These are phyloP conservation scores for Hirundo rustica DNA, from an alignment of 2,797 vertebrate species.

Conservation along the genomic window DNA sequence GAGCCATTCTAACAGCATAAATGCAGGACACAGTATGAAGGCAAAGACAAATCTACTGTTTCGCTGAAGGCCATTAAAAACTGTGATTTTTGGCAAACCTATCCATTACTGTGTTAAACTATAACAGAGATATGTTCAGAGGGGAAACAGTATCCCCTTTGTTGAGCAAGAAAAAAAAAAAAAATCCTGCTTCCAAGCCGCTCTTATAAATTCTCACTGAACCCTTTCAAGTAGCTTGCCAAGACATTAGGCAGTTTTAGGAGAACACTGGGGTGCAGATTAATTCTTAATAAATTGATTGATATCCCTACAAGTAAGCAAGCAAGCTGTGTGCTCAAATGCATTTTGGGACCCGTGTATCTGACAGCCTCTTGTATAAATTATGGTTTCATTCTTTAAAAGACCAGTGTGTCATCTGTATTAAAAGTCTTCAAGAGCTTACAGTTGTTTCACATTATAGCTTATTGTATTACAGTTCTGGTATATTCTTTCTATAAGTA, in stretches of 20 bases:
- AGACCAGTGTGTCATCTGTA: slow-evolving; percentile 23
- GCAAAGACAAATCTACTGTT: slow-evolving; percentile 73
- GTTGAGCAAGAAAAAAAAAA: slow-evolving; percentile 50
- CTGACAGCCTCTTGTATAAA: slow-evolving; percentile 50
- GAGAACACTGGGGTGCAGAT: slow-evolving; percentile 69
- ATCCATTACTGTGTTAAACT: slow-evolving; percentile 66
- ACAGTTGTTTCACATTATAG: slow-evolving; percentile 68
- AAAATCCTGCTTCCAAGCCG: slow-evolving; percentile 59
- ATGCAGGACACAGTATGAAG: slow-evolving; percentile 70
- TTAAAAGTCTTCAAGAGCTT: slow-evolving; percentile 43
- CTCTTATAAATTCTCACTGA: slow-evolving; percentile 75
- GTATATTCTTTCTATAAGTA: slow-evolving; percentile 57
- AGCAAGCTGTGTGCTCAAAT: slow-evolving; percentile 30
- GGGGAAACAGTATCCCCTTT: slow-evolving; percentile 77
- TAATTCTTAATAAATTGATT: slow-evolving; percentile 76
- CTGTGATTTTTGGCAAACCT: slow-evolving; percentile 78
- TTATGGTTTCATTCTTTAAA: slow-evolving; percentile 59
- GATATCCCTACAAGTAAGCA: slow-evolving; percentile 66
- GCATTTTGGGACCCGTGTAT: slow-evolving; percentile 26
- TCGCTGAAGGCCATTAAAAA: slow-evolving; percentile 74
- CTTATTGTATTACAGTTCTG: slow-evolving; percentile 61
- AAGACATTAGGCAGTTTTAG: slow-evolving; percentile 76
- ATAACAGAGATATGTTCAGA: slow-evolving; percentile 70
- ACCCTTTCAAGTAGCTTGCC: slow-evolving; percentile 75
- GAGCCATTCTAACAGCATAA: slow-evolving; percentile 53